Percentiles rank a stretch among this genome's conserved stretches.
phyloP scores from a whole-genome alignment of 2,888 invertebrate species.

The Reticulitermes lucifugus region DNA sequence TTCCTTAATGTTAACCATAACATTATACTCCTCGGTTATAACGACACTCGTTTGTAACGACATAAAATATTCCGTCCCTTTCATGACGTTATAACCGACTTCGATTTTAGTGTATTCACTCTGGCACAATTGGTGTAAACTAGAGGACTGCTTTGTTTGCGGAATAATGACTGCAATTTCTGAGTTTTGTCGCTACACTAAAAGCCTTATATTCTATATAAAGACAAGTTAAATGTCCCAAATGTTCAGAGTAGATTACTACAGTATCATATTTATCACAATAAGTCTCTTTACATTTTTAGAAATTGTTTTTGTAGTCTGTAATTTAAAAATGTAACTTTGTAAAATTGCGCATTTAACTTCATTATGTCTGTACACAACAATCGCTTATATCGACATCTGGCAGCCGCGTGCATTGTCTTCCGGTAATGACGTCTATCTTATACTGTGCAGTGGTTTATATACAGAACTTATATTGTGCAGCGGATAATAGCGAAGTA shows the following conservation, averaged over 20 bases:
- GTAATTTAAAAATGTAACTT: not conserved
- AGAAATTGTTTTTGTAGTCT: not conserved
- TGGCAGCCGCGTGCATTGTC: not conserved
- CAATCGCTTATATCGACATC: not conserved
- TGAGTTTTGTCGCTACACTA: not conserved
- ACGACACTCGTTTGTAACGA: too few relatives aligned
- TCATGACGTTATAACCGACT: too few relatives aligned
- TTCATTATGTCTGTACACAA: not conserved
- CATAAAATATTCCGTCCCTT: too few relatives aligned
- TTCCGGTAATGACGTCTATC: not conserved
- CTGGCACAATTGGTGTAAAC: too few relatives aligned
- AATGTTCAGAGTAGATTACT: not conserved
- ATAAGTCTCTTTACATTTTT: not conserved
- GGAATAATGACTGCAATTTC: too few relatives aligned
- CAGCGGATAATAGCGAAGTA: not conserved
- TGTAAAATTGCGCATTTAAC: not conserved
- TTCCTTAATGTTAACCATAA: too few relatives aligned
- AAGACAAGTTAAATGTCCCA: not conserved
- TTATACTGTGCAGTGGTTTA: not conserved
- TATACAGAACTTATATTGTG: not conserved
- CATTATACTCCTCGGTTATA: too few relatives aligned
- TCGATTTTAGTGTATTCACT: too few relatives aligned
- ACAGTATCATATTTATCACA: not conserved
- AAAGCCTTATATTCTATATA: not conserved
- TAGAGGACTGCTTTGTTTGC: too few relatives aligned